phyloP scores from a whole-genome alignment of 2,888 invertebrate genomes.

The Conomelus anceps region DNA sequence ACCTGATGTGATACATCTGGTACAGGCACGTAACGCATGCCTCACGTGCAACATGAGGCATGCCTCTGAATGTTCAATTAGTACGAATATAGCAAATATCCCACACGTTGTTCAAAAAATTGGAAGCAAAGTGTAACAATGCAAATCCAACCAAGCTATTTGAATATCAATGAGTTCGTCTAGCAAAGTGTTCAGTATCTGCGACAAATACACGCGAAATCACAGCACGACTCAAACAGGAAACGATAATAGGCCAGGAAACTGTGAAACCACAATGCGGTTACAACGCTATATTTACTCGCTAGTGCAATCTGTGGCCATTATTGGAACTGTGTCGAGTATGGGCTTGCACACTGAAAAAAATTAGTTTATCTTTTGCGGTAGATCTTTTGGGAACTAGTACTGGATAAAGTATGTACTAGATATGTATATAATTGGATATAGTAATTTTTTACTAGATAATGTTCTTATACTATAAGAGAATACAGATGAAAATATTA shows the following conservation, averaged over 20 bases:
- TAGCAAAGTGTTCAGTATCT: not conserved
- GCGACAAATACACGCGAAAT: not conserved
- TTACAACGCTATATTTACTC: not conserved
- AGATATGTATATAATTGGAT: no score
- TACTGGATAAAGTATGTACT: no score
- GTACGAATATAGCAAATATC: not conserved
- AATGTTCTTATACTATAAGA: no score
- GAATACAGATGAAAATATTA: no score
- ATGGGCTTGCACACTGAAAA: not conserved
- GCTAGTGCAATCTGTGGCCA: not conserved
- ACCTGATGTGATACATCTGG: no score
- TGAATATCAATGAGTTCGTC: not conserved
- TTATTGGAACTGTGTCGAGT: not conserved
- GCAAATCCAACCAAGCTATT: not conserved
- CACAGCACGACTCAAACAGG: not conserved
- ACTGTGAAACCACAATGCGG: not conserved
- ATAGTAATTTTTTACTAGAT: no score
- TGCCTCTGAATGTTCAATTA: no score
- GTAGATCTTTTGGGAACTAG: not conserved
- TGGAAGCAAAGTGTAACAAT: no score
- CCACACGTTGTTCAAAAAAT: no score
- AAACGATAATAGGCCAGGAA: not conserved
- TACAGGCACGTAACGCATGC: no score
- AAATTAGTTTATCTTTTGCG: not conserved
- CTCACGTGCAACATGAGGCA: no score